phyloP scores from a whole-genome alignment of 2,113 vertebrate genomes.

The Leptocoma aspasia region DNA sequence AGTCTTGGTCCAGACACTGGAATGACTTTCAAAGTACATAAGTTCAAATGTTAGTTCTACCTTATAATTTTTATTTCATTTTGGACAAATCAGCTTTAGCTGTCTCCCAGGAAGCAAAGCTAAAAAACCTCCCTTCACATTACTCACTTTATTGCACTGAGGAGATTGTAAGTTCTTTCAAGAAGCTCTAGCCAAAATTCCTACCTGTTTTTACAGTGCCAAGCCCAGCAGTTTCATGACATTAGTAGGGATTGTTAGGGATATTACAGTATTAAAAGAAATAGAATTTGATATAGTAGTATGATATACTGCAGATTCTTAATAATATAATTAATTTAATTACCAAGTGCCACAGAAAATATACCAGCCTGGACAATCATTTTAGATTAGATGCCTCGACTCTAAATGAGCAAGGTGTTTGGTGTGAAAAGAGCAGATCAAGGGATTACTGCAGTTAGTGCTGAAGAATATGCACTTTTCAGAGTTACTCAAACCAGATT shows the following conservation, averaged over 20 bases:
- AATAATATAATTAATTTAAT: not conserved
- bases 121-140: fast-evolving
- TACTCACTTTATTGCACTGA: not conserved
- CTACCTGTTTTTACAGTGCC: not conserved
- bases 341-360: not conserved
- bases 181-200: not conserved
- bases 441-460: not conserved
- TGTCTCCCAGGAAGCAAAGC: not conserved
- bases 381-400: not conserved
- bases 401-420: not conserved
- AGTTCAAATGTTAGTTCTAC: not conserved
- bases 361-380: not conserved
- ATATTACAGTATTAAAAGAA: not conserved
- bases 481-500: not conserved
- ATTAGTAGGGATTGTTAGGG: not conserved
- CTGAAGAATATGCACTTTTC: not conserved
- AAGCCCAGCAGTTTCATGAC: not conserved
- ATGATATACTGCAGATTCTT: not conserved
- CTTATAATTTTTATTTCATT: not conserved
- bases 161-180: not conserved
- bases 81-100: not conserved
- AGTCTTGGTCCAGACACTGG: not conserved
- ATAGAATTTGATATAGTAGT: not conserved
- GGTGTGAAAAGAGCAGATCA: not conserved
- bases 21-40: not conserved